A percentile compares a stretch with the other conserved stretches of the same genome.
phyloP scores from a whole-genome alignment of 1,140 invertebrate species.

The Macrotrachela quadricornifera region DNA sequence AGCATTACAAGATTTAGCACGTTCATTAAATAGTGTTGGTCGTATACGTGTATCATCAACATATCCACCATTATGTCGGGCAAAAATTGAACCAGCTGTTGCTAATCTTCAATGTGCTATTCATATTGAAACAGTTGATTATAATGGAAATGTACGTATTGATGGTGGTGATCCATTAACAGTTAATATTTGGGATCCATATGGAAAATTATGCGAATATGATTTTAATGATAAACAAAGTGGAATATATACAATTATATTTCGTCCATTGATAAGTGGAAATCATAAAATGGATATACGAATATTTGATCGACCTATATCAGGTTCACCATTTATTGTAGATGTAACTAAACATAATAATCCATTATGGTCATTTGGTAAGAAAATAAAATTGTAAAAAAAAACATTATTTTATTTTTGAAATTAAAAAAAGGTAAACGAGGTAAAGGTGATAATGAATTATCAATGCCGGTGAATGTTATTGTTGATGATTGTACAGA shows the following conservation, averaged over 20 bases:
- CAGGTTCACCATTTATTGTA: constrained; percentile 48
- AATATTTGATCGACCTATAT: constrained; percentile 63
- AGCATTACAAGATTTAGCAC: constrained; percentile 27
- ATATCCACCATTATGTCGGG: constrained; percentile 41
- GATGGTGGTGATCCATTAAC: constrained; percentile 58
- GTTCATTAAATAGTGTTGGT: constrained; percentile 28
- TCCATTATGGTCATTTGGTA: constrained; percentile 37
- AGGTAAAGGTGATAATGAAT: background rate
- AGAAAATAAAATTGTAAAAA: too few relatives aligned
- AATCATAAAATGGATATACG: constrained; percentile 46
- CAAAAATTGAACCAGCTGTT: background rate
- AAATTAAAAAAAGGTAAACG: too few relatives aligned
- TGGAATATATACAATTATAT: constrained; percentile 49
- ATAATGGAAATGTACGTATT: constrained; percentile 52
- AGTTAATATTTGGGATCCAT: constrained; percentile 16
- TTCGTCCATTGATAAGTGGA: constrained; percentile 35
- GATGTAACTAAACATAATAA: constrained; percentile 52
- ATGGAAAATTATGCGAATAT: background rate
- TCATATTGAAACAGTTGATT: constrained; percentile 63
- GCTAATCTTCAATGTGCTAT: constrained; percentile 30
- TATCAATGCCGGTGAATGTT: constrained; percentile 6
- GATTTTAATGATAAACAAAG: constrained; percentile 32
- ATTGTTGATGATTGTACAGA: background rate
- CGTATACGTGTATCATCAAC: constrained; percentile 51
- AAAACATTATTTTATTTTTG: too few relatives aligned